Conservation (phyloP, 2,113 vertebrate genomes). For the Speoplatyrhinus poulsoni region DNA sequence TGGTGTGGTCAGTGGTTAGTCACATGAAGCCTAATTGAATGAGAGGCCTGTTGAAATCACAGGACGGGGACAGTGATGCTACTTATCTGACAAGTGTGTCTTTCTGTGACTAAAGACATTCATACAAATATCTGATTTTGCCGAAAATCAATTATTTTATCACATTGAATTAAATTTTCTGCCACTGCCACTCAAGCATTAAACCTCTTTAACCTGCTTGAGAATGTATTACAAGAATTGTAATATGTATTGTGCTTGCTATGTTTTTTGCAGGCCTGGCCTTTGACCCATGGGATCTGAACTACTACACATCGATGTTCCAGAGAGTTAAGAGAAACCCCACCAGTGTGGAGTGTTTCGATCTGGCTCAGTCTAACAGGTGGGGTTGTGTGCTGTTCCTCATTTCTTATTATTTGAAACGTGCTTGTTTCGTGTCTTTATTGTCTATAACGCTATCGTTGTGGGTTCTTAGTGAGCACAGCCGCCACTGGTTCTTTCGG, state of each 20-base stretch:
- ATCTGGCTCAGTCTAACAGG: constrained; percentile 94
- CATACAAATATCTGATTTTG: background rate
- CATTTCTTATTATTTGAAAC: background rate
- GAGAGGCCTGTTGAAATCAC: constrained; percentile 61
- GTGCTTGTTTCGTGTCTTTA: background rate
- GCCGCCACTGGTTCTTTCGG: constrained; percentile 94
- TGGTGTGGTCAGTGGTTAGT: constrained; percentile 7
- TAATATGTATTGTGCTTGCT: background rate
- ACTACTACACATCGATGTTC: constrained; percentile 86
- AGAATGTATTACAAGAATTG: too few species aligned
- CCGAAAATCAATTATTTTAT: background rate
- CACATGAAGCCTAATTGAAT: constrained; percentile 61
- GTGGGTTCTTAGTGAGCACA: constrained; percentile 83
- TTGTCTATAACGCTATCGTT: background rate
- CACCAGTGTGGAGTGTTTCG: constrained; percentile 89
- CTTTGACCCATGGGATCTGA: constrained; percentile 89
- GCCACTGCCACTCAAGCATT: too few species aligned
- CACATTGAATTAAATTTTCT: background rate
- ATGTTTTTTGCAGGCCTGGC: constrained; percentile 77
- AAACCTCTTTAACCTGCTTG: too few species aligned
- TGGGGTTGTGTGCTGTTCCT: constrained; percentile 37
- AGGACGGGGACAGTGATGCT: constrained; percentile 49
- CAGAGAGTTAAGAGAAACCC: constrained; percentile 84
- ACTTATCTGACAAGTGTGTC: constrained; percentile 53
- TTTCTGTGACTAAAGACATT: background rate